Evolutionary conservation across 2,797 vertebrate species (phyloP).

Genomic region (Notoglanidium macrostoma): DNA sequence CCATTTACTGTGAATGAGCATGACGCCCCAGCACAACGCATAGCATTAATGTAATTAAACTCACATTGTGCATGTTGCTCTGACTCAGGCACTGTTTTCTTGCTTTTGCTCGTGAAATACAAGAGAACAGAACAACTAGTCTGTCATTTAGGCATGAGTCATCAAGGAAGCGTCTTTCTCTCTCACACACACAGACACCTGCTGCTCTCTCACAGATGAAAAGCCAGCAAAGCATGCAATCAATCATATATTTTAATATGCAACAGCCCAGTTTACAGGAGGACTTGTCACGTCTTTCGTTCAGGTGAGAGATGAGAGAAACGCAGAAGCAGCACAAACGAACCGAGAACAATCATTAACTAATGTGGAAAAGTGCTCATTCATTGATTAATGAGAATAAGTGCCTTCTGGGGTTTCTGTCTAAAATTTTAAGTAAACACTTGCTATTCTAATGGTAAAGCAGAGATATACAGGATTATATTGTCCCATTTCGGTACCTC

Average conservation of each 20-base stretch:
- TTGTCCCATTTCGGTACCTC: constrained; percentile 10
- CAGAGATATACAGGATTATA: constrained; percentile 9
- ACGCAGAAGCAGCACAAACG: constrained; percentile 50
- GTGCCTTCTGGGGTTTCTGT: constrained; percentile 8
- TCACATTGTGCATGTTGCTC: constrained; percentile 49
- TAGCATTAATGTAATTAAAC: constrained; percentile 52
- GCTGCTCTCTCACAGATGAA: constrained; percentile 50
- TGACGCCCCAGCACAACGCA: constrained; percentile 27
- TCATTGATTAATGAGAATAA: constrained; percentile 50
- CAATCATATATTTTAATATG: constrained; percentile 56
- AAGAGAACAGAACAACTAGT: constrained; percentile 61
- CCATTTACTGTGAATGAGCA: constrained; percentile 3
- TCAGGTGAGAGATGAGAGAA: constrained; percentile 43
- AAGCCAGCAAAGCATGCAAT: constrained; percentile 48
- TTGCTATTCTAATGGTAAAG: constrained; percentile 15
- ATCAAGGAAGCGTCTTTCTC: constrained; percentile 34
- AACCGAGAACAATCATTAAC: constrained; percentile 45
- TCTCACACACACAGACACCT: neutral
- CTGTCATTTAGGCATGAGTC: constrained; percentile 66
- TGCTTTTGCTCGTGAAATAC: constrained; percentile 59
- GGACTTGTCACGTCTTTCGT: constrained; percentile 32
- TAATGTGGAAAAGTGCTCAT: constrained; percentile 22
- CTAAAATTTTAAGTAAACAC: constrained; percentile 30
- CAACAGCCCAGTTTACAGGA: constrained; percentile 47
- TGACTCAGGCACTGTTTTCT: constrained; percentile 53